These are phyloP conservation scores for Cremastinae sp. DNA, from an alignment of 2,888 invertebrate genomes.

Conservation along the genomic window DNA sequence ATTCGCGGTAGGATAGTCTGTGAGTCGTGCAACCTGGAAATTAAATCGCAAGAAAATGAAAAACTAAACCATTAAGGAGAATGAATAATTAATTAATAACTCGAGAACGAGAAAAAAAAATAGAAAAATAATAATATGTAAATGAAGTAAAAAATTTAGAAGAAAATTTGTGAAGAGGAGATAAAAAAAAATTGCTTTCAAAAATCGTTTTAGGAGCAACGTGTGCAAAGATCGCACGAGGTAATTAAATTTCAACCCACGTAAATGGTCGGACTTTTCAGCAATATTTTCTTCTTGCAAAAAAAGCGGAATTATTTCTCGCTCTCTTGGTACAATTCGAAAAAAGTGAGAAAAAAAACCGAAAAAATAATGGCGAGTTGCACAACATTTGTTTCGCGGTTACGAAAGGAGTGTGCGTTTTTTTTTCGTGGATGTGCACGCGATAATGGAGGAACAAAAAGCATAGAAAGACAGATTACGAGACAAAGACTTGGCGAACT, in stretches of 20 bases:
- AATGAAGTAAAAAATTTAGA: not conserved
- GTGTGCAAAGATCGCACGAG: too few species aligned
- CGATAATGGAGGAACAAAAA: constrained; percentile 5
- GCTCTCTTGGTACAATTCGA: not conserved
- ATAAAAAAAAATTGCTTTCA: not conserved
- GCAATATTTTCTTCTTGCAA: too few species aligned
- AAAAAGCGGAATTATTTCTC: not conserved
- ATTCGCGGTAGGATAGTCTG: constrained; percentile 84
- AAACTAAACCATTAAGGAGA: not conserved
- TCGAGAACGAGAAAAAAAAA: not conserved
- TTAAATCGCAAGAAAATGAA: not conserved
- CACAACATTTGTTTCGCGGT: not conserved
- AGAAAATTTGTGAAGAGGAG: not conserved
- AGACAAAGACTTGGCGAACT: constrained; percentile 17
- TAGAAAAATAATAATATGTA: not conserved
- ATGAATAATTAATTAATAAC: not conserved
- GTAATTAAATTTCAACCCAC: too few species aligned
- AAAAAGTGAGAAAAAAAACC: not conserved
- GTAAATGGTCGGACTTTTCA: too few species aligned
- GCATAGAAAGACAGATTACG: not conserved
- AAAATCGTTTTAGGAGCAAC: not conserved
- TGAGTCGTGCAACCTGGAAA: constrained; percentile 83
- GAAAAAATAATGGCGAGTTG: not conserved
- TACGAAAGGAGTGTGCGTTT: constrained; percentile 1
- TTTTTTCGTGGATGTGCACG: not conserved